Evolutionary conservation across 2,113 vertebrate genomes (phyloP).

Genomic region (Psittacus erithacus): DNA sequence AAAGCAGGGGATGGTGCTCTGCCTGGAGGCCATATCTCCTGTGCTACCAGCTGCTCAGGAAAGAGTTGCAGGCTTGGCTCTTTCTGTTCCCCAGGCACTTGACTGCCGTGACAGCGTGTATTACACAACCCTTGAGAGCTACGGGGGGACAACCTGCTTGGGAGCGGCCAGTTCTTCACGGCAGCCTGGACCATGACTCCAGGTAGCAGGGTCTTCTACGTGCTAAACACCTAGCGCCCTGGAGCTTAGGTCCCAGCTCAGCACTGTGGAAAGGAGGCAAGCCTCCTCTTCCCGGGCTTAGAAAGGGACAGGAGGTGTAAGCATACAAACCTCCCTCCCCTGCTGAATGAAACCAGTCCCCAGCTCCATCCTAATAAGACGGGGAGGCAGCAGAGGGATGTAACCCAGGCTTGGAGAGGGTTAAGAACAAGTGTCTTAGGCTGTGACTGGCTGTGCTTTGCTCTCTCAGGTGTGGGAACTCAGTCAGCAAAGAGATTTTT

Average conservation of each 20-base stretch:
- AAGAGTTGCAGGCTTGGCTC: not conserved
- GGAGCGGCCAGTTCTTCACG: not conserved
- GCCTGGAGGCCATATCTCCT: not conserved
- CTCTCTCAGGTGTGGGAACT: not conserved
- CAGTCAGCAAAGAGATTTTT: conserved; percentile 46
- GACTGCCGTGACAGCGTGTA: not conserved
- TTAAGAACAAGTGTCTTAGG: not conserved
- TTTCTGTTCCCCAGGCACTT: not conserved
- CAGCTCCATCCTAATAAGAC: not conserved
- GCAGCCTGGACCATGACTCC: not conserved
- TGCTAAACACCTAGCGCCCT: not conserved
- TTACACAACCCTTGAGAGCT: not conserved
- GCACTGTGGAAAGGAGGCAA: not conserved
- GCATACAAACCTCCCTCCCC: not conserved
- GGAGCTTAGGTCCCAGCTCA: not conserved
- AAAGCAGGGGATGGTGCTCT: not conserved
- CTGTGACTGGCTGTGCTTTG: conserved; percentile 4
- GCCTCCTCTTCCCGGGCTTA: not conserved
- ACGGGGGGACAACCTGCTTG: not conserved
- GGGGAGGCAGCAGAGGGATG: not conserved
- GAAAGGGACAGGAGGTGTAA: not conserved
- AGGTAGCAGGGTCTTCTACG: not conserved
- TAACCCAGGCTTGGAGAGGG: not conserved
- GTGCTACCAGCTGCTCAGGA: not conserved
- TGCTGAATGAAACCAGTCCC: not conserved